Conservation (phyloP, 2,113 vertebrate species). For the Cariama cristata region DNA sequence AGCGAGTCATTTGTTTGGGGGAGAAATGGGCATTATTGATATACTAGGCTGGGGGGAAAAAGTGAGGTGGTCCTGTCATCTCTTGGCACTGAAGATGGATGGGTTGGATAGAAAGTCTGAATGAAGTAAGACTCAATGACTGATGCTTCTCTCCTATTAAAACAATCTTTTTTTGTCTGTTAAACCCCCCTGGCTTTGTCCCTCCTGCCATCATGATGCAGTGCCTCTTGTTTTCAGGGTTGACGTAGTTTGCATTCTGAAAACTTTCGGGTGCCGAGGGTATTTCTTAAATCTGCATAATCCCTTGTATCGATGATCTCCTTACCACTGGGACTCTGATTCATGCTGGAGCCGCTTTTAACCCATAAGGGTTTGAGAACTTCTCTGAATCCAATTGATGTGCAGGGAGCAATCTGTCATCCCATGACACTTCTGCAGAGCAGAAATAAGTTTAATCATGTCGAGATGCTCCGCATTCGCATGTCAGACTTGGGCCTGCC, state of each 20-base stretch:
- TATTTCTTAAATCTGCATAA: constrained; percentile 76
- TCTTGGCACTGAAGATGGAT: constrained; percentile 94
- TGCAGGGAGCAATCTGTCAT: constrained; percentile 69
- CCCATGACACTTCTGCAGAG: constrained; percentile 50
- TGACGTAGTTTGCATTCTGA: constrained; percentile 80
- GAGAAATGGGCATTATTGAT: constrained; percentile 67
- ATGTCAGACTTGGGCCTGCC: background rate
- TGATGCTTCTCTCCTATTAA: constrained; percentile 92
- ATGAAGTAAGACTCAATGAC: constrained; percentile 96
- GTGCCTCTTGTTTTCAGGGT: constrained; percentile 90
- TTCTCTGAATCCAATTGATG: constrained; percentile 51
- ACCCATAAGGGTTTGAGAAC: constrained; percentile 68
- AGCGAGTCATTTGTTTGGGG: constrained; percentile 63
- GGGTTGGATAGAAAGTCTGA: constrained; percentile 91
- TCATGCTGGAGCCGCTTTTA: constrained; percentile 69
- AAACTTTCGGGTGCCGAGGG: constrained; percentile 72
- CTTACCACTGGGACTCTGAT: constrained; percentile 63
- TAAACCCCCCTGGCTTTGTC: constrained; percentile 93
- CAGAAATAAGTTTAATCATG: background rate
- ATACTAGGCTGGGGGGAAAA: constrained; percentile 6
- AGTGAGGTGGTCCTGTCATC: constrained; percentile 84
- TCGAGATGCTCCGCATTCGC: accelerated
- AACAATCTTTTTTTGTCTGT: constrained; percentile 84
- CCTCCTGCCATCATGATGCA: constrained; percentile 98
- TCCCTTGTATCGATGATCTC: constrained; percentile 74